Evolutionary conservation across 1,140 invertebrate species (phyloP), one percentile per base, ranked within the genome.

Genomic region (Polyergus mexicanus): DNA sequence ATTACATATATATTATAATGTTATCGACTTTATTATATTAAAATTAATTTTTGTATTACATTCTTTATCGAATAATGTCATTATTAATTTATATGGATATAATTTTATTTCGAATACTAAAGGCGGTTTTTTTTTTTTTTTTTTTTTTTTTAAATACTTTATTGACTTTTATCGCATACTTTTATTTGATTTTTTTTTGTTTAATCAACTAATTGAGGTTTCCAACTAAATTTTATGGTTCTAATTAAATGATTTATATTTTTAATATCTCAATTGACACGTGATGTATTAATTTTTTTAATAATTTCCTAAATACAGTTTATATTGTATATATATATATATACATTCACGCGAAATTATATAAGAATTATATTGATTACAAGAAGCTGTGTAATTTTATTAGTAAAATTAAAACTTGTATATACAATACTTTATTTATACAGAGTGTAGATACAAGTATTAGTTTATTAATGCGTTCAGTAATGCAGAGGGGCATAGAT

Each of bases 401-500:
- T 41, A 2, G 5, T 22, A 74, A 77, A 63, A 65, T 44, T 65
- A 41, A 65, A n/a, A 47, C 16, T 44, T 7, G 11, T 4, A 56
- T 62, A n/a, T 84, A n/a, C n/a, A n/a, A n/a, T n/a, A 32, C 41
- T 75, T 72, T 84, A 32, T 13, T n/a, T 54, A 19, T 10, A 80
- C 75, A 62, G 32, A 54, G 51, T 25, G 0, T 22, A 74, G 3
- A 51, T 19, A 51, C 19, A 51, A 51, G 4, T 51, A 51, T 19
- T n/a, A n/a, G n/a, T n/a, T n/a, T n/a, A n/a, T n/a, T n/a, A n/a
- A 54, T 65, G 22, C 60, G 32, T 54, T 78, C 65, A 63, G 8
- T 54, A 32, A 10, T 38, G 69, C 62, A 68, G 38, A 44, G 69
- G 44, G 69, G 44, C n/a, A n/a, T 66, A 62, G 88, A 92, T 92